phyloP scores from a whole-genome alignment of 2,888 invertebrate species.

The Gerris lacustris region DNA sequence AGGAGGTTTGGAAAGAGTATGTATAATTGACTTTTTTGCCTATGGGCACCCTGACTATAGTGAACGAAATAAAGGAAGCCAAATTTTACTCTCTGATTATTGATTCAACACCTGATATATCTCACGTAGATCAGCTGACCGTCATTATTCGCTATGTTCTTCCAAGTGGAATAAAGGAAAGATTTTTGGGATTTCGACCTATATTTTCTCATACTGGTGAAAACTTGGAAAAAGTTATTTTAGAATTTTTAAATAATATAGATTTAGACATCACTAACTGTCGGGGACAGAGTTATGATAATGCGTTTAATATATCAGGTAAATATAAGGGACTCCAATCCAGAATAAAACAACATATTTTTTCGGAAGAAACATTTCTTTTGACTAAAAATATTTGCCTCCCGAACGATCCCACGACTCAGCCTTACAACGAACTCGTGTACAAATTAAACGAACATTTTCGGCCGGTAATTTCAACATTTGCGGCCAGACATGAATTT shows the following conservation, averaged over 20 bases:
- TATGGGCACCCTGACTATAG: too few relatives aligned
- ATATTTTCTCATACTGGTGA: not conserved
- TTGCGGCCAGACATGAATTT: too few relatives aligned
- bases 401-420: too few relatives aligned
- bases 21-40: too few relatives aligned
- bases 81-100: slow-evolving; percentile 1
- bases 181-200: slow-evolving; percentile 1
- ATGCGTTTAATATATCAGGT: slow-evolving; percentile 2
- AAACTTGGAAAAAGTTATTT: slow-evolving; percentile 5
- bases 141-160: slow-evolving; percentile 2
- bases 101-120: not conserved
- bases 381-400: too few relatives aligned
- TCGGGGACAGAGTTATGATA: not conserved
- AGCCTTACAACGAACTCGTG: too few relatives aligned
- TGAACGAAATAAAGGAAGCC: slow-evolving; percentile 5
- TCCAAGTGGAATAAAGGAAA: slow-evolving; percentile 1
- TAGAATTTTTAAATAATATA: slow-evolving; percentile 5
- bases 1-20: too few relatives aligned
- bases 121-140: not conserved
- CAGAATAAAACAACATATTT: slow-evolving; percentile 1
- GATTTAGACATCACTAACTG: slow-evolving; percentile 5
- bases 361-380: too few relatives aligned
- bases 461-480: too few relatives aligned
- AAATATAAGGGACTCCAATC: not conserved
- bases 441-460: too few relatives aligned